These are phyloP conservation scores for Pemphigus obesinymphae DNA, from an alignment of 1,140 invertebrate genomes.

Conservation along the genomic window DNA sequence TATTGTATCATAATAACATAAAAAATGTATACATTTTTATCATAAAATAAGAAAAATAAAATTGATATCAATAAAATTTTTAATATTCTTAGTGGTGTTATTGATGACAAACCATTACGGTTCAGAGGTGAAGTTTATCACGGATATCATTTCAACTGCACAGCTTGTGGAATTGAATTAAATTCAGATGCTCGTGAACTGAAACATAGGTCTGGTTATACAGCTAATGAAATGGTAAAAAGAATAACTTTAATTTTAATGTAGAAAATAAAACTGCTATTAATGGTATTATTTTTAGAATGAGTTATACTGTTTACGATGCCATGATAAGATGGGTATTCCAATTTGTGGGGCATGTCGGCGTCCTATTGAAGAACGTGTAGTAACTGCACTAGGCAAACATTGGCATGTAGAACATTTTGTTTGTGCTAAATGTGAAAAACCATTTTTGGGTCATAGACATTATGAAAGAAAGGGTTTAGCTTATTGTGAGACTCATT, in stretches of 20 bases:
- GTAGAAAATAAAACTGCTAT: conserved; percentile 9
- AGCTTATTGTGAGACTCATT: conserved; percentile 98
- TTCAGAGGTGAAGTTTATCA: conserved; percentile 97
- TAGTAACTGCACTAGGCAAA: conserved; percentile 95
- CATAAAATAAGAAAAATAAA: no score
- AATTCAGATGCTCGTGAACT: conserved; percentile 92
- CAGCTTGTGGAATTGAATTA: conserved; percentile 77
- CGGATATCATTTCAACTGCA: conserved; percentile 98
- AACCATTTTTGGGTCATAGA: conserved; percentile 96
- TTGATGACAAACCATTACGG: conserved; percentile 93
- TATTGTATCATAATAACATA: no score
- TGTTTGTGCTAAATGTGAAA: conserved; percentile 99
- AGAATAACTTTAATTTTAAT: neutral
- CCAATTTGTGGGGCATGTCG: conserved; percentile 96
- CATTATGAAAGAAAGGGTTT: conserved; percentile 99
- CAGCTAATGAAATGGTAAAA: conserved; percentile 79
- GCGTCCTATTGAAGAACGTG: conserved; percentile 91
- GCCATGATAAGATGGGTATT: conserved; percentile 99
- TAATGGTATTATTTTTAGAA: conserved; percentile 58
- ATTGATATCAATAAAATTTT: conserved; percentile 2
- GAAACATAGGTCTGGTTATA: conserved; percentile 79
- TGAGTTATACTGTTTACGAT: conserved; percentile 94
- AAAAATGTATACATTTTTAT: no score
- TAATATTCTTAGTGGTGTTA: conserved; percentile 72
- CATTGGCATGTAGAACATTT: conserved; percentile 99